Evolutionary conservation across 2,797 vertebrate species (phyloP), one percentile per base, ranked within the genome.

Genomic region (Babyrousa celebensis): DNA sequence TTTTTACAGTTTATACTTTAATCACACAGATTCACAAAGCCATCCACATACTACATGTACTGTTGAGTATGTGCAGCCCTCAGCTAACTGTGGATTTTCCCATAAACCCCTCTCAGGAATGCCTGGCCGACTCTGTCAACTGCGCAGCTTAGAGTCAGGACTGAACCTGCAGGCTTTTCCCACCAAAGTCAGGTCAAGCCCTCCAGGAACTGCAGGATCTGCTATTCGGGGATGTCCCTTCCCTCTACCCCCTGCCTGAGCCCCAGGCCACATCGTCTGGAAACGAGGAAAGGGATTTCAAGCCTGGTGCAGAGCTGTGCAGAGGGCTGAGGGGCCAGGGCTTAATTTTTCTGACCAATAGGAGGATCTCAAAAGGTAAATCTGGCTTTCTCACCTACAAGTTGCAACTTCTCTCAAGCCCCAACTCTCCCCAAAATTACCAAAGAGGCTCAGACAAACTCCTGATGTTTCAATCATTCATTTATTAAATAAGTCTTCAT

Each of bases 1-100:
- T 77, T 92, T 60, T n/a, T 60, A 84, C 4, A 67, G 80, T 85
- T 91, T 63, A 27, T 75, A n/a, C 48, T 68, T 85, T 78, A 93
- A 72, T 67, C 89, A 70, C 27, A 77, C 48, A 93, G 12, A 14
- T 71, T 56, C 58, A 9, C 15, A 25, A 78, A 56, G 6, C 14
- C 21, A 14, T 16, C 17, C 54, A 48, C 43, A n/a, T 14, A 23
- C 25, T 6, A 1, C 48, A 29, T 87, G 27, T 25, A 68, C 15
- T 43, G 8, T 23, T 79, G 43, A 56, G 20, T 36, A 36, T 78
- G 29, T 32, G 23, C 20, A 17, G 23, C 36, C n/a, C 9, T 78
- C 48, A 48, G 11, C 4, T 70, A 78, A 85, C 54, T 32, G 12
- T 40, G 17, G 54, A 32, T 27, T 27, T 36, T 32, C 14, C 36